Base-by-base conservation (phyloP, 2,888 invertebrate genomes). In the Abrostola tripartita region DNA sequence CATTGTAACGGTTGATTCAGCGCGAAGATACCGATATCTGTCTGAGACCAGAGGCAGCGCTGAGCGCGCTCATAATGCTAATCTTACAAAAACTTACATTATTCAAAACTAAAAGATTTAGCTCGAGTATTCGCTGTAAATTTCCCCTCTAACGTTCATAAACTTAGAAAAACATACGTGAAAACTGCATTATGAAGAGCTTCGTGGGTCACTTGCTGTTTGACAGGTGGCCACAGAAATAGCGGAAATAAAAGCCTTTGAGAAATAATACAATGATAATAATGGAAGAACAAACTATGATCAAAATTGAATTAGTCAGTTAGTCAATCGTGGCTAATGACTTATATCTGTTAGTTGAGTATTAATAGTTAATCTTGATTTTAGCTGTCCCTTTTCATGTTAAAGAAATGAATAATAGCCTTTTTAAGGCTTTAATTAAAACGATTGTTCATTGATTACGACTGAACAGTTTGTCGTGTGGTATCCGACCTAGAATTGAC, bases 121-220 rank as follows among this genome's bases (percentile, higher is more conserved):
- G 68, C 72, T 79, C 66, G 70, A 79, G 78, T 83, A 81, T 81
- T 76, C 66, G 64, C 73, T 75, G 82, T 85, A 85, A 83, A 84
- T 84, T 85, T 79, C 62, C 75, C 67, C 67, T 82, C 76, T 81
- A 83, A 81, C 77, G 79, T 79, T 79, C 81, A 81, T 83, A 85
- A 85, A 84, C 79, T 82, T 85, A 82, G 79, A 84, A 85, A 82
- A 86, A 86, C 87, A 86, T 85, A 85, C 82, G 86, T 83, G 85
- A 82, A 83, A 86, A 86, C 81, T 84, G 84, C 81, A 82, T 82
- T 81, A 79, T 79, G 79, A 82, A 77, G 74, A 81, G 79, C 68
- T 79, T 69, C 78, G 72, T 69, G 71, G 78, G 81, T 79, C 82
- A 82, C 79, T 78, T 66, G 79, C 79, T 78, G 66, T 71, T 68